phyloP scores from a whole-genome alignment of 2,113 vertebrate species.

The Tauraco erythrolophus region DNA sequence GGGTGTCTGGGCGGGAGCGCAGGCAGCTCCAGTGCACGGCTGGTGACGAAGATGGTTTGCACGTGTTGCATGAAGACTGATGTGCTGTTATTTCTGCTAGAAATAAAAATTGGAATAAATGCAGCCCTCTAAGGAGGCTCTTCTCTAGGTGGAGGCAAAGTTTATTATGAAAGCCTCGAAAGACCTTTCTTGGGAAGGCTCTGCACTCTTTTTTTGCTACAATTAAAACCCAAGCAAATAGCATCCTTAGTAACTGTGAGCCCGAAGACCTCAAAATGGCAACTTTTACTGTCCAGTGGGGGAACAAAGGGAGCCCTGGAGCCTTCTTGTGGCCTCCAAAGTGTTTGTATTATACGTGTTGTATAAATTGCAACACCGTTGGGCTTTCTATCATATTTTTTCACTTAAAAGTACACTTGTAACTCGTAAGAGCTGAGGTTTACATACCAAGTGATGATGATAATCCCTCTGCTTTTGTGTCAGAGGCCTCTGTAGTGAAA shows the following conservation, averaged over 20 bases:
- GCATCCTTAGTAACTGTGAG: not conserved
- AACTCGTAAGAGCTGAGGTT: not conserved
- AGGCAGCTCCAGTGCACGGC: not conserved
- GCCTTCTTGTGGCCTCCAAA: not conserved
- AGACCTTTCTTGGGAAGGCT: not conserved
- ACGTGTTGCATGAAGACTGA: not conserved
- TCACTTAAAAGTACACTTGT: not conserved
- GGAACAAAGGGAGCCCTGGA: not conserved
- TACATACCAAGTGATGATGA: not conserved
- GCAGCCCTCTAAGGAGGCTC: not conserved
- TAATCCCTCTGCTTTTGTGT: not conserved
- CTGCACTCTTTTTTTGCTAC: not conserved
- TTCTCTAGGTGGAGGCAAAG: not conserved
- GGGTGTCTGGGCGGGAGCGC: fast-evolving
- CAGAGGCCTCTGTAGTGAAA: not conserved
- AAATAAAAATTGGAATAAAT: not conserved
- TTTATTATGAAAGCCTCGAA: not conserved
- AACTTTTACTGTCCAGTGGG: not conserved
- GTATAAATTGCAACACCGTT: not conserved
- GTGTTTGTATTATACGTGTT: not conserved
- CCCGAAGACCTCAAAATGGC: not conserved
- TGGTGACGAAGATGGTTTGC: fast-evolving
- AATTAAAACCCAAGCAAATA: not conserved
- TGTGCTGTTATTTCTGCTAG: not conserved
- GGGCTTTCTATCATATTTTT: not conserved